phyloP scores from a whole-genome alignment of 2,797 vertebrate species.

The Cirrhinus mrigala region DNA sequence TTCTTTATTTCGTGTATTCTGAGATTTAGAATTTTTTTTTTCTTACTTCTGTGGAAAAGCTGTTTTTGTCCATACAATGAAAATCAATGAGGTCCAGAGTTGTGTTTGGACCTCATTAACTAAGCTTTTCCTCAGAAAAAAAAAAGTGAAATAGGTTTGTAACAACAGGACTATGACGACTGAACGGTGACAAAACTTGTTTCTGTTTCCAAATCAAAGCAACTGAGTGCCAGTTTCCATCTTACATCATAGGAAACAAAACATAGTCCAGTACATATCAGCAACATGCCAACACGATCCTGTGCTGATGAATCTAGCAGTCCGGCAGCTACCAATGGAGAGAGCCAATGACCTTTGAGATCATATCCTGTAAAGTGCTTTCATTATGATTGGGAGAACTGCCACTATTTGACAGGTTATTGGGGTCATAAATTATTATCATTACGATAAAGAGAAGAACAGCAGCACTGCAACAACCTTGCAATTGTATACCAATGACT shows the following conservation, averaged over 20 bases:
- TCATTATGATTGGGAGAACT: slow-evolving; percentile 37
- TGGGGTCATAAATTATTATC: slow-evolving; percentile 21
- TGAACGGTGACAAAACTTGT: neutral
- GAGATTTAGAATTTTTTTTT: neutral
- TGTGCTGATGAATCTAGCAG: slow-evolving; percentile 37
- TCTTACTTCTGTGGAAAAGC: neutral
- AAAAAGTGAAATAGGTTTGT: neutral
- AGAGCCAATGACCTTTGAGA: slow-evolving; percentile 72
- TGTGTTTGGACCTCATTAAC: neutral
- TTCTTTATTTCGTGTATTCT: neutral
- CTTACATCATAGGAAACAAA: slow-evolving; percentile 26
- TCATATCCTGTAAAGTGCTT: slow-evolving; percentile 48
- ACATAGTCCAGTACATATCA: neutral
- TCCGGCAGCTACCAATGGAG: slow-evolving; percentile 40
- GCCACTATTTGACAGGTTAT: slow-evolving; percentile 16
- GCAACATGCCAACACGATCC: slow-evolving; percentile 25
- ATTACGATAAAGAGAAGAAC: neutral
- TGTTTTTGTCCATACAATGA: neutral
- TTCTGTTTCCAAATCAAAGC: neutral
- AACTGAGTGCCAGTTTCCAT: neutral
- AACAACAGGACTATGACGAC: neutral
- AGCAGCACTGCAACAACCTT: neutral
- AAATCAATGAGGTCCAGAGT: no score
- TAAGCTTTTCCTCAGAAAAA: no score
- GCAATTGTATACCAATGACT: neutral